Conservation (phyloP, 2,888 invertebrate species). For the Oconnorella tubifera region DNA sequence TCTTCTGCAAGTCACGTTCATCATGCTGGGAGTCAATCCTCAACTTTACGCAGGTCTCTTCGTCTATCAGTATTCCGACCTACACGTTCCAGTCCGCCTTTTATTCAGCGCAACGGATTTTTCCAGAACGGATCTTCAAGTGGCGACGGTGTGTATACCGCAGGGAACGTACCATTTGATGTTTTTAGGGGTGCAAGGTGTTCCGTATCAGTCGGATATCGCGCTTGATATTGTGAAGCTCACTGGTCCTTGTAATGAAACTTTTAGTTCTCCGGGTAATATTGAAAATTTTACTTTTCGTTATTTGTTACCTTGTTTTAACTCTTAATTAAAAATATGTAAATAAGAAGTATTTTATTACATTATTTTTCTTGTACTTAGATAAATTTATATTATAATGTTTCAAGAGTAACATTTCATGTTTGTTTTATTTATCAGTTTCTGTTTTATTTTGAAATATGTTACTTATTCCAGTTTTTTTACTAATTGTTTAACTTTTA, state of each 20-base stretch:
- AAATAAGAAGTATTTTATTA: too few relatives aligned
- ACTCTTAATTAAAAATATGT: too few relatives aligned
- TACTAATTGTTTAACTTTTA: too few relatives aligned
- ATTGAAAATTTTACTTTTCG: too few relatives aligned
- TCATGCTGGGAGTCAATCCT: slow-evolving; percentile 13
- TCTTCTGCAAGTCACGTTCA: slow-evolving; percentile 8
- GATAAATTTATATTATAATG: too few relatives aligned
- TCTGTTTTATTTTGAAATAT: too few relatives aligned
- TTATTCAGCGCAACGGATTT: slow-evolving; percentile 5
- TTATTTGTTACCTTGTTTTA: too few relatives aligned
- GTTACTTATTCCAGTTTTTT: too few relatives aligned
- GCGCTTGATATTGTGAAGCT: slow-evolving; percentile 10
- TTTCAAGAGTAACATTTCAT: too few relatives aligned
- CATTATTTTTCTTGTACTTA: too few relatives aligned
- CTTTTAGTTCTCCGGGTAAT: not conserved
- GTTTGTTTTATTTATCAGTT: too few relatives aligned
- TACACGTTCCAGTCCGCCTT: slow-evolving; percentile 12
- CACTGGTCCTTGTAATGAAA: not conserved
- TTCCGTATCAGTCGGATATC: slow-evolving; percentile 20
- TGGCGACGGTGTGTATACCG: slow-evolving; percentile 11
- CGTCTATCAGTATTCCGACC: slow-evolving; percentile 19
- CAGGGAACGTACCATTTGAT: slow-evolving; percentile 17
- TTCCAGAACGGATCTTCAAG: slow-evolving; percentile 5
- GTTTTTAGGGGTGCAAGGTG: slow-evolving; percentile 21
- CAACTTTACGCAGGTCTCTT: slow-evolving; percentile 7